Evolutionary conservation across 2,888 invertebrate species (phyloP).

Genomic region (Phengaris alcon): DNA sequence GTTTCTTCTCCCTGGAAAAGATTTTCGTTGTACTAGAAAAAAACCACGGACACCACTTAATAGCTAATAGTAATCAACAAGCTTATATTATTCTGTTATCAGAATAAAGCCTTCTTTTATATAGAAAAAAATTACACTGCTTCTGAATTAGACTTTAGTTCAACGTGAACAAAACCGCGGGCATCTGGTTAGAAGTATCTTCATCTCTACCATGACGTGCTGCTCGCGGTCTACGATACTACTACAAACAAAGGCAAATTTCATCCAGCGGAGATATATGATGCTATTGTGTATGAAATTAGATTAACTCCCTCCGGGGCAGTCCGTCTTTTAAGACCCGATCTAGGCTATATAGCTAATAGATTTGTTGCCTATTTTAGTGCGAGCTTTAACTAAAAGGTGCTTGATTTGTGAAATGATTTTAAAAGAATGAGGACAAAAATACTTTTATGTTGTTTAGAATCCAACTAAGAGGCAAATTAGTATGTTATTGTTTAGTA

Average conservation of each 20-base stretch:
- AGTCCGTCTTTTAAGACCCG: slow-evolving; percentile 5
- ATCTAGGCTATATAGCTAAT: slow-evolving; percentile 14
- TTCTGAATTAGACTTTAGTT: no score
- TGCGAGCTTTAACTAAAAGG: neutral
- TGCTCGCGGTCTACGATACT: neutral
- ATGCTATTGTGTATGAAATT: slow-evolving; percentile 18
- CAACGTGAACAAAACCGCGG: no score
- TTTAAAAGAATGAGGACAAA: neutral
- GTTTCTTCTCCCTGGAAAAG: no score
- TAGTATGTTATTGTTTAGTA: no score
- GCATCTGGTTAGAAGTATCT: neutral
- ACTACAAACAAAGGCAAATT: slow-evolving; percentile 5
- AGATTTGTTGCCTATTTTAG: neutral
- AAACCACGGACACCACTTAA: no score
- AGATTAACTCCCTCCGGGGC: neutral
- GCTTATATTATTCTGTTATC: no score
- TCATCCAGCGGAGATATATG: neutral
- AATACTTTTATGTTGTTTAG: no score
- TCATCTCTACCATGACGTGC: neutral
- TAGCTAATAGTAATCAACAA: no score
- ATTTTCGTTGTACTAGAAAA: no score
- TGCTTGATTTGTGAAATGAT: neutral
- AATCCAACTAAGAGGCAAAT: no score
- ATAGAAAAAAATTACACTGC: no score
- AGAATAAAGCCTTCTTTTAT: no score